Evolutionary conservation across 2,888 invertebrate genomes (phyloP).

Genomic region (Eumerus sabulonum): DNA sequence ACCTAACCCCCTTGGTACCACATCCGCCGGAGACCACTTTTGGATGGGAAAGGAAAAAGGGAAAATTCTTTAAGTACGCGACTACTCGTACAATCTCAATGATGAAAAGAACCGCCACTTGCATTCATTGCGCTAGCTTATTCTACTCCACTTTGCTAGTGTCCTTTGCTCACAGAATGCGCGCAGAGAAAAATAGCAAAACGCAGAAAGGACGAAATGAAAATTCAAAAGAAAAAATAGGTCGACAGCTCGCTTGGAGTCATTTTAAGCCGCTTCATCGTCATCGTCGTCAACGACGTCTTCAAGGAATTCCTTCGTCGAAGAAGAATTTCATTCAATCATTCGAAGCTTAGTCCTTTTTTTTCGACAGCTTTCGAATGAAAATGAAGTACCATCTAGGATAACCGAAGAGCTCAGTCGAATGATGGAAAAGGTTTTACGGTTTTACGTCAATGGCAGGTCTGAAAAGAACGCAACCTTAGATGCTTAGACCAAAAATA

Average conservation of each 20-base stretch:
- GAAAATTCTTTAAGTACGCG: slow-evolving; percentile 5
- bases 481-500: slow-evolving; percentile 10
- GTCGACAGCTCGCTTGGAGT: slow-evolving; percentile 45
- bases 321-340: slow-evolving; percentile 31
- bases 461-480: slow-evolving; percentile 14
- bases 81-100: slow-evolving; percentile 20
- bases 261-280: slow-evolving; percentile 10
- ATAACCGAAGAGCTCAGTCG: too few species aligned
- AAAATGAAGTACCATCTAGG: too few species aligned
- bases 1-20: slow-evolving; percentile 1
- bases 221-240: slow-evolving; percentile 31
- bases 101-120: slow-evolving; percentile 49
- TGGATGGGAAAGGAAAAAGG: background rate
- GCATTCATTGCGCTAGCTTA: slow-evolving; percentile 54
- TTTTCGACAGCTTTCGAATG: background rate
- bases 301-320: slow-evolving; percentile 11
- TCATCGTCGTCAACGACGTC: slow-evolving; percentile 19
- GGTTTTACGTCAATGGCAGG: slow-evolving; percentile 62
- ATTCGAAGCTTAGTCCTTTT: slow-evolving; percentile 47
- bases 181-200: slow-evolving; percentile 1
- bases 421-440: slow-evolving; percentile 20
- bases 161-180: slow-evolving; percentile 20
- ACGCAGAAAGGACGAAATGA: slow-evolving; percentile 11
- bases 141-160: slow-evolving; percentile 52
- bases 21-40: background rate